These are phyloP conservation scores for Anser brachyrhynchus DNA, from an alignment of 2,113 vertebrate genomes.

Conservation along the genomic window DNA sequence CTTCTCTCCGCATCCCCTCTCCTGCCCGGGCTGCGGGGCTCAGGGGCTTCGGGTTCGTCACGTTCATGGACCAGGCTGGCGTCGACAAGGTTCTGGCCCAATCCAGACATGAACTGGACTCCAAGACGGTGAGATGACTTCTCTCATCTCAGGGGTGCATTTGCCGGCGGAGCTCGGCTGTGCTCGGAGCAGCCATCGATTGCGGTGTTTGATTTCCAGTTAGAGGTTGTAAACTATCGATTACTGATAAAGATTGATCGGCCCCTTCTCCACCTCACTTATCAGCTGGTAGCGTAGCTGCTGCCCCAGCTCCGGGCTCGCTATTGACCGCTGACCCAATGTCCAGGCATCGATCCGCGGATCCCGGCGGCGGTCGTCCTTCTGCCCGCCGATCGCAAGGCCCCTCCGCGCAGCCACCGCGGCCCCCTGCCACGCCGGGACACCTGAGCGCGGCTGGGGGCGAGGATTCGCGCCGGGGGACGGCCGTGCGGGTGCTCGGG, in stretches of 20 bases:
- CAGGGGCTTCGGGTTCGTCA: conserved; percentile 99
- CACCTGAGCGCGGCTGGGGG: neutral
- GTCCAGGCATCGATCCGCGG: neutral
- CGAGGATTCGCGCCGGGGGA: neutral
- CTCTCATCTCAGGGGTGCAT: conserved; percentile 40
- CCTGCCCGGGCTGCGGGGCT: conserved; percentile 47
- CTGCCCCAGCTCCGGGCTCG: neutral
- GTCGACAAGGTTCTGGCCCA: conserved; percentile 99
- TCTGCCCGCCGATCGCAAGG: neutral
- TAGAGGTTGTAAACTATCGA: conserved; percentile 27
- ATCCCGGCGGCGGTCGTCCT: neutral
- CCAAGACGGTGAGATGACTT: conserved; percentile 94
- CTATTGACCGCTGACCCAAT: neutral
- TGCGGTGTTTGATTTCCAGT: conserved; percentile 18
- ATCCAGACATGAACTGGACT: conserved; percentile 96
- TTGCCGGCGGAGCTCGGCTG: neutral
- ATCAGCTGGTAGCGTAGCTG: neutral
- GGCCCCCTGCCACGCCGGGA: neutral
- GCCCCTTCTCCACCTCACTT: neutral
- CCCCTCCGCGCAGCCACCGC: neutral
- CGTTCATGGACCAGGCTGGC: conserved; percentile 96
- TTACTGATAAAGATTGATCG: neutral
- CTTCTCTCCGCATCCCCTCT: conserved; percentile 70
- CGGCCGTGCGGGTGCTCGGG: neutral
- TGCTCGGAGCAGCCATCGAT: neutral